Evolutionary conservation across 2,888 invertebrate species (phyloP), one percentile per base, ranked within the genome.

Genomic region (Pristionchus maxplancki): DNA sequence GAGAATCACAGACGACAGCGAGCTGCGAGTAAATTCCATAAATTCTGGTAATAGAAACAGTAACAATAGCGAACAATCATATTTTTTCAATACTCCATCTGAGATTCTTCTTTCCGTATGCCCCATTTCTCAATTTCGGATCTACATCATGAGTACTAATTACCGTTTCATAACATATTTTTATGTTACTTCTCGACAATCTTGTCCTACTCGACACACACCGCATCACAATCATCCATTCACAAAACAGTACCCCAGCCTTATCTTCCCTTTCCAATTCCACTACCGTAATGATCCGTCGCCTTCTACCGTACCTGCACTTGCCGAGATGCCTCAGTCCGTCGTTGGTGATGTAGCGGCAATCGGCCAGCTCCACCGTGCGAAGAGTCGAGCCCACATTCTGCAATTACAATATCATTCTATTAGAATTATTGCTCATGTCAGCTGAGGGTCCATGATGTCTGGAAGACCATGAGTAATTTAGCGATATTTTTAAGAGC

Each of bases 311-410:
- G n/a, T n/a, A 81, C 81, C 48, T 34, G 81, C 81, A 81, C 48
- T 81, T 81, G 4, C 81, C 81, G 28, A 81, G 81, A 44, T 48
- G 44, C 31, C 50, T 81, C 81, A 81, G 81, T 81, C 81, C 81
- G 11, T 81, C 81, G 11, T 81, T 13, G 5, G 81, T 81, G n/a
- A 81, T 13, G 13, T 28, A 31, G n/a, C 81, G 81, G n/a, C 81
- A 81, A 28, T 81, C 40, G 28, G 81, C 2, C 6, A 81, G 15
- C n/a, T 81, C 81, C 15, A 81, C 50, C 28, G 81, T 37, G 31
- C 81, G 81, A 20, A 81, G 50, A 48, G 24, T 81, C 28, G 81
- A 50, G 17, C 81, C 81, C 44, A 81, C 81, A 48, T 81, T 81
- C 81, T 81, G 81, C 11, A 81, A 81, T n/a, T n/a, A n/a, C n/a